Percentiles rank a stretch among this genome's conserved stretches.
phyloP scores from a whole-genome alignment of 2,113 vertebrate species.

The Cnemophilus loriae region DNA sequence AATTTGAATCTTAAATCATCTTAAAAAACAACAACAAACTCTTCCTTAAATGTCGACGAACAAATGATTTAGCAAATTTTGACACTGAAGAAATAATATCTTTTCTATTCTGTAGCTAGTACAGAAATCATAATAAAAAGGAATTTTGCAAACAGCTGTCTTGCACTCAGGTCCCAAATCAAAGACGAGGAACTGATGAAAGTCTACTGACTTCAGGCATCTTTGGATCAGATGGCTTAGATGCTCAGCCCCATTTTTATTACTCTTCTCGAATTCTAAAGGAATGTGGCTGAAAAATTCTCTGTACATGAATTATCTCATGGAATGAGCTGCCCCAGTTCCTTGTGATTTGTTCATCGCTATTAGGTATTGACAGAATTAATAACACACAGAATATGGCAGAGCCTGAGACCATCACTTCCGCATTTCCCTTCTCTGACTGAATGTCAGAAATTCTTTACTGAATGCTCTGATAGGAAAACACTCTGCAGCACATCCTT shows the following conservation, averaged over 20 bases:
- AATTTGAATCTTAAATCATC: background rate
- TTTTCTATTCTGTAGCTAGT: background rate
- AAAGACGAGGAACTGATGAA: background rate
- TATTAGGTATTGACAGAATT: background rate
- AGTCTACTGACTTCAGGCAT: background rate
- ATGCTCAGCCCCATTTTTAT: background rate
- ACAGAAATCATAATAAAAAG: background rate
- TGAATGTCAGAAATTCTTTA: background rate
- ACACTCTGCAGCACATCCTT: background rate
- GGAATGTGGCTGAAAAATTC: background rate
- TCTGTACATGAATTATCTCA: background rate
- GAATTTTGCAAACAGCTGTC: background rate
- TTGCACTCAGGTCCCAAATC: background rate
- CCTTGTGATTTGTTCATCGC: background rate
- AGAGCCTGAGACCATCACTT: background rate
- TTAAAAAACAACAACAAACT: background rate
- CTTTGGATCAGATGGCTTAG: background rate
- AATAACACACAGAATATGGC: background rate
- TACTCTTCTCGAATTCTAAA: background rate
- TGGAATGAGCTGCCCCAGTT: background rate
- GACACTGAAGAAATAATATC: background rate
- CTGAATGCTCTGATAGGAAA: background rate
- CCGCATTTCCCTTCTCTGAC: background rate
- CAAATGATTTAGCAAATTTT: background rate
- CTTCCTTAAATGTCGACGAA: background rate